These are phyloP conservation scores for Neolamprologus hecqui DNA, from an alignment of 2,113 vertebrate genomes.

Conservation along the genomic window DNA sequence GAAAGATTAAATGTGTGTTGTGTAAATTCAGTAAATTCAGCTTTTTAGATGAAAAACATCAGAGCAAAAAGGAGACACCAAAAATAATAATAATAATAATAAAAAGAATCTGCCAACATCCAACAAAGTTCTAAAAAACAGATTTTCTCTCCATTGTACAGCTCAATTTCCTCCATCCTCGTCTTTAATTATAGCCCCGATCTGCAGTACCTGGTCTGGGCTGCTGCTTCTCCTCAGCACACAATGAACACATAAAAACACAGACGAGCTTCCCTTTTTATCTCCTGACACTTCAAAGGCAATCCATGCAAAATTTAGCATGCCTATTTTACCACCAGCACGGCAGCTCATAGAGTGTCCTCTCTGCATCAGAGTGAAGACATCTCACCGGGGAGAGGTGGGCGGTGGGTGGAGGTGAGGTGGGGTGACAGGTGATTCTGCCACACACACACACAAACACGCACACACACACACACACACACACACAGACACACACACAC, in stretches of 20 bases:
- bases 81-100: not conserved
- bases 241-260: conserved; percentile 31
- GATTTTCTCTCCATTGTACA: not conserved
- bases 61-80: not conserved
- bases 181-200: not conserved
- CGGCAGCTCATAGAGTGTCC: not conserved
- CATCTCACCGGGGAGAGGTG: not conserved
- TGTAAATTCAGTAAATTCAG: not conserved
- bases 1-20: not conserved
- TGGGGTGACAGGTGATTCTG: not conserved
- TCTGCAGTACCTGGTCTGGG: not conserved
- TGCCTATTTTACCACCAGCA: conserved; percentile 30
- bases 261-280: conserved; percentile 28
- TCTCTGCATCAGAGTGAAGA: not conserved
- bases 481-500: no score
- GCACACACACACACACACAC: not conserved
- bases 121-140: not conserved
- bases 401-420: not conserved
- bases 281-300: conserved; percentile 62
- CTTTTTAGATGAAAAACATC: not conserved
- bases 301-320: conserved; percentile 54
- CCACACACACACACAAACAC: not conserved
- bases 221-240: not conserved
- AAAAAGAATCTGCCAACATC: not conserved
- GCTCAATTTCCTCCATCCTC: not conserved